Evolutionary conservation across 2,797 vertebrate species (phyloP).

Genomic region (Alosa sapidissima): DNA sequence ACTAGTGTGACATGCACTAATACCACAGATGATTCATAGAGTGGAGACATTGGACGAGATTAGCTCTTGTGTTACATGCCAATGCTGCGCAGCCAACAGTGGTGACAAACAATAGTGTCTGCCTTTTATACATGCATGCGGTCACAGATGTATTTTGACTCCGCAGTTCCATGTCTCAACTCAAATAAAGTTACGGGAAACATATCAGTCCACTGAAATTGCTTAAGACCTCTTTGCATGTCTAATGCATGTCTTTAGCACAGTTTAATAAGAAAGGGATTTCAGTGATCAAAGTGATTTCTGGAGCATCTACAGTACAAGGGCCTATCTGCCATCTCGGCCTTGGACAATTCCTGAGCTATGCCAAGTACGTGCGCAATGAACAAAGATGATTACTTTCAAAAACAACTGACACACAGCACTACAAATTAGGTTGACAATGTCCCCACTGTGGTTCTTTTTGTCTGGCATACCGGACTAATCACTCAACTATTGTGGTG

Average conservation of each 20-base stretch:
- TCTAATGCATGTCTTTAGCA: neutral
- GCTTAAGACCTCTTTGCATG: neutral
- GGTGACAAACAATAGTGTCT: constrained; percentile 1
- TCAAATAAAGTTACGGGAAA: neutral
- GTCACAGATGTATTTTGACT: neutral
- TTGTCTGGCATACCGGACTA: neutral
- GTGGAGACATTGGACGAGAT: neutral
- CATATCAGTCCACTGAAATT: neutral
- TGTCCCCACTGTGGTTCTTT: neutral
- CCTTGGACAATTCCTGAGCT: neutral
- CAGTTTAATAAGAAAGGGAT: constrained; percentile 3
- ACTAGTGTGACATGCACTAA: neutral
- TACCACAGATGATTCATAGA: neutral
- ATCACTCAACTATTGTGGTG: neutral
- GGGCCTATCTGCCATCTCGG: neutral
- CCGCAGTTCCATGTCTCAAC: neutral
- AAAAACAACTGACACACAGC: constrained; percentile 12
- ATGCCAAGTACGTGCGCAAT: neutral
- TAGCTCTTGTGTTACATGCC: neutral
- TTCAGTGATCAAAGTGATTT: neutral
- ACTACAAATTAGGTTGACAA: neutral
- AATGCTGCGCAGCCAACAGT: neutral
- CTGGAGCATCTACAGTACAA: neutral
- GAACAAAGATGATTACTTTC: neutral
- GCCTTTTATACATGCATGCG: neutral